Conservation (phyloP, 2,113 vertebrate genomes). For the Grammomys surdaster region DNA sequence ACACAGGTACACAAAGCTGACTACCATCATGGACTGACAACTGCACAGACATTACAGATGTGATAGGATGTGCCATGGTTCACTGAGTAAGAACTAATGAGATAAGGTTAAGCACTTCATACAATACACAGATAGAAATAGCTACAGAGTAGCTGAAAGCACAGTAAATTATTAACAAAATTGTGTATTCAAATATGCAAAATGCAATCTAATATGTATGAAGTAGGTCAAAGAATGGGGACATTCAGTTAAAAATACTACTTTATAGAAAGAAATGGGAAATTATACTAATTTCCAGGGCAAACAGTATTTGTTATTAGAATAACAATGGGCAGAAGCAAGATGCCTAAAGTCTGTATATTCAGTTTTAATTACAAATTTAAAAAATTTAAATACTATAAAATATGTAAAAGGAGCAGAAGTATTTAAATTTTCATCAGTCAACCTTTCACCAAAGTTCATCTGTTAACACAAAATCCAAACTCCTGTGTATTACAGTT, state of each 20-base stretch:
- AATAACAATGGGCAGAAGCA: background rate
- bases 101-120: slow-evolving; percentile 33
- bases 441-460: background rate
- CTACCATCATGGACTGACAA: background rate
- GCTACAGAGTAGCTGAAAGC: background rate
- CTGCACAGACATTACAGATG: slow-evolving; percentile 24
- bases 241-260: slow-evolving; percentile 26
- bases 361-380: background rate
- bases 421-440: slow-evolving; percentile 1
- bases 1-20: background rate
- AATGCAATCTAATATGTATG: background rate
- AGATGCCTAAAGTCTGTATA: slow-evolving; percentile 5
- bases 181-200: slow-evolving; percentile 35
- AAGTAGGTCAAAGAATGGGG: slow-evolving; percentile 31
- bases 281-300: background rate
- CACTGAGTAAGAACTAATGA: slow-evolving; percentile 21
- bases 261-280: slow-evolving; percentile 40
- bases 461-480: slow-evolving; percentile 17
- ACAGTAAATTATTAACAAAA: slow-evolving; percentile 12
- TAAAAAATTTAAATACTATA: background rate
- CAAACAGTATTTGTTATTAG: background rate
- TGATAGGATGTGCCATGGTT: background rate
- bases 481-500: background rate
- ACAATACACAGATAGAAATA: slow-evolving; percentile 35
- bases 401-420: background rate